Evolutionary conservation across 2,888 invertebrate genomes (phyloP).

Genomic region (Entomobrya proxima): DNA sequence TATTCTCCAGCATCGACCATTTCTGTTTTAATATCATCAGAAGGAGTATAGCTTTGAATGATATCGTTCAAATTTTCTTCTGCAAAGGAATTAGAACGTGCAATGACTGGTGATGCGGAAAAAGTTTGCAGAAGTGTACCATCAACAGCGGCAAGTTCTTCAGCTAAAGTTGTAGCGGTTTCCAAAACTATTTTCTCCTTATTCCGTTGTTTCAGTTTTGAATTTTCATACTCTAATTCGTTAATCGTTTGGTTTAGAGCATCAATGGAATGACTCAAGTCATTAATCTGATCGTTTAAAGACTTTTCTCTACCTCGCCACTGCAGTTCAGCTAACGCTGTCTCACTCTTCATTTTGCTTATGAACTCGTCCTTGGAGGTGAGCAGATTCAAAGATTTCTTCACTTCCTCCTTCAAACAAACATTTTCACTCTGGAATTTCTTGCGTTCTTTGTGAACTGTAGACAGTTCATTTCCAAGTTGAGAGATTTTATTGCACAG

Average conservation of each 20-base stretch:
- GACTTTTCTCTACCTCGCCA: background rate
- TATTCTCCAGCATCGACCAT: background rate
- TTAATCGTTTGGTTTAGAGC: background rate
- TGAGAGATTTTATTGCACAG: background rate
- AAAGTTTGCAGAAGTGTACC: background rate
- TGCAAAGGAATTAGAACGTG: background rate
- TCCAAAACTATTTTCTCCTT: background rate
- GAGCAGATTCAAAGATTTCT: background rate
- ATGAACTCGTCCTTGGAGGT: constrained; percentile 4
- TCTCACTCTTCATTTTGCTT: background rate
- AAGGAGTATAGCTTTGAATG: background rate
- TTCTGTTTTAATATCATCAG: background rate
- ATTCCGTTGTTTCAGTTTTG: background rate
- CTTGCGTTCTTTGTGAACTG: background rate
- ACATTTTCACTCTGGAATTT: background rate
- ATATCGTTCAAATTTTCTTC: background rate
- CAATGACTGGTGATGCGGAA: background rate
- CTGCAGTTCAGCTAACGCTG: background rate
- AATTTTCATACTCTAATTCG: background rate
- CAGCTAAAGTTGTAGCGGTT: background rate
- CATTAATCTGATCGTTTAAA: background rate
- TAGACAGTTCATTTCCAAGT: constrained; percentile 21
- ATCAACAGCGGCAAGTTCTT: background rate
- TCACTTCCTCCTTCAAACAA: background rate
- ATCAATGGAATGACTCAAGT: background rate